Base-by-base conservation (phyloP, 2,113 vertebrate species). In the Pangasianodon hypophthalmus region DNA sequence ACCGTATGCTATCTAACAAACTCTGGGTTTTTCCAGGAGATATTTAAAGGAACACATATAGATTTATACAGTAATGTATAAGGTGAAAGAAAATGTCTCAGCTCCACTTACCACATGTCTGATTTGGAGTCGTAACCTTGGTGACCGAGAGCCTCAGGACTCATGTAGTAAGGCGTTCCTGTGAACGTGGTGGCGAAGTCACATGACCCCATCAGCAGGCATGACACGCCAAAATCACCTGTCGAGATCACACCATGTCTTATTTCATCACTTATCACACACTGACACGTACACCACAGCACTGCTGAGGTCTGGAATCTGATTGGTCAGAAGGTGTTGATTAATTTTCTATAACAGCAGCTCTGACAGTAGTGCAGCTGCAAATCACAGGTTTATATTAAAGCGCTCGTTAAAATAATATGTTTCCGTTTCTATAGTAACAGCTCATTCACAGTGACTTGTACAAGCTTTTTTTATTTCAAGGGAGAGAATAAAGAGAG, bases 141-240 rank as follows among this genome's bases (percentile, higher is more conserved):
- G 88, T 97, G 97, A 88, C 95, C 96, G 92, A 98, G 92, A 32
- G 95, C 95, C 91, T 98, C 97, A 0, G 97, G 97, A 86, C 97
- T 98, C 97, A 98, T 98, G 84, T 97, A 98, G 90, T 96, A 95
- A 1, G 96, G 97, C 0, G 97, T 98, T 73, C 97, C 97, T 6
- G 95, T 97, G 91, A 98, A 96, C 41, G 97, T 97, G 87, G 96
- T 97, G 90, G 97, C 97, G 93, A 97, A 94, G 93, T 98, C 97
- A 94, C 96, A 96, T 0, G 97, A 97, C 81, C 97, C 97, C 95
- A 97, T 95, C 86, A 98, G 93, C 87, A 98, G 96, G 50, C 97
- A 90, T 91, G 97, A 98, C 91, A 98, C 97, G 73, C 97, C 97
- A 79, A 98, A 98, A 92, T 98, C 97, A 87, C 97, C 97, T 98